Percentiles rank a stretch among this genome's conserved stretches.
Evolutionary conservation across 2,113 vertebrate genomes (phyloP).

Genomic region (Elephas maximus): DNA sequence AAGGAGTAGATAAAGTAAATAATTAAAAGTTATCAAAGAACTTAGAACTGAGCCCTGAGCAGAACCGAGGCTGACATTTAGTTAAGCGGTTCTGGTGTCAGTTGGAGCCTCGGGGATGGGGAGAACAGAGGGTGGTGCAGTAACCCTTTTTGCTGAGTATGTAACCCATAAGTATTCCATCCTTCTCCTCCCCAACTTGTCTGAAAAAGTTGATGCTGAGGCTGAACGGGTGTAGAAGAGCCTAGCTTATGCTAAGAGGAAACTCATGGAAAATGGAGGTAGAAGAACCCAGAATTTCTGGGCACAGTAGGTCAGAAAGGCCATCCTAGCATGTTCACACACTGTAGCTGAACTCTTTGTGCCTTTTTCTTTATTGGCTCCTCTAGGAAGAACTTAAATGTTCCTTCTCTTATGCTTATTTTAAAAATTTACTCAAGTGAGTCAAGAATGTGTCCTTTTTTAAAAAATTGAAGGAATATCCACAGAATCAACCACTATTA

Average conservation of each 20-base stretch:
- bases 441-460: slow-evolving; percentile 15
- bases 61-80: not conserved
- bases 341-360: not conserved
- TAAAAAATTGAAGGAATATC: not conserved
- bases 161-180: not conserved
- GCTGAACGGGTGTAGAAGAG: not conserved
- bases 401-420: not conserved
- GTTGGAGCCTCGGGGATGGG: not conserved
- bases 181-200: not conserved
- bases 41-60: not conserved
- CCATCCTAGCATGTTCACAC: not conserved
- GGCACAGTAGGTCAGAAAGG: not conserved
- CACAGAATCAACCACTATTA: not conserved
- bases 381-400: not conserved
- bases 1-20: slow-evolving; percentile 10
- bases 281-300: not conserved
- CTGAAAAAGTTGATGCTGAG: not conserved
- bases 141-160: not conserved
- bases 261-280: not conserved
- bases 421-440: slow-evolving; percentile 23
- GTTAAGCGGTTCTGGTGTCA: not conserved
- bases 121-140: not conserved
- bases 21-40: not conserved
- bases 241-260: not conserved
- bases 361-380: slow-evolving; percentile 33